Percentiles rank a stretch among this genome's conserved stretches.
Evolutionary conservation across 2,888 invertebrate species (phyloP).

Genomic region (Scaeva pyrastri): DNA sequence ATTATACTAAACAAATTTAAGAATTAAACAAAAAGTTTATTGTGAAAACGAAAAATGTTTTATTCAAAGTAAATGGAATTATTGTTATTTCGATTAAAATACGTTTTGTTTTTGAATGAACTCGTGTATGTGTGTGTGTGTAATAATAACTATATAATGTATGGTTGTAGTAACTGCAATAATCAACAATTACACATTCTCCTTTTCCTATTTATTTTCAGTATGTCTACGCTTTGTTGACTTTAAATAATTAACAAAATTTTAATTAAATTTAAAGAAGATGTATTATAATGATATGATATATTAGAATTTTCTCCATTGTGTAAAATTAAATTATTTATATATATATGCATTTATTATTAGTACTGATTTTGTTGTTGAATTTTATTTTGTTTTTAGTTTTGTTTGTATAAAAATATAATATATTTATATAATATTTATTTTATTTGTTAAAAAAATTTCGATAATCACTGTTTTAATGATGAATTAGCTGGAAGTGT

Average conservation of each 20-base stretch:
- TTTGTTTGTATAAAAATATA: conserved; percentile 73
- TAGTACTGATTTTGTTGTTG: conserved; percentile 67
- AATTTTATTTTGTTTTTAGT: conserved; percentile 40
- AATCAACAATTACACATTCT: conserved; percentile 29
- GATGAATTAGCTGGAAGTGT: conserved; percentile 94
- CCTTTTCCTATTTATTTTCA: conserved; percentile 26
- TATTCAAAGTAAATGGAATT: conserved; percentile 64
- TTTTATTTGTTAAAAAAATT: conserved; percentile 72
- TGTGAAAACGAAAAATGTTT: conserved; percentile 47
- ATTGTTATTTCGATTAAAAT: conserved; percentile 60
- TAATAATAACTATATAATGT: conserved; percentile 20
- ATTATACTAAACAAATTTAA: conserved; percentile 48
- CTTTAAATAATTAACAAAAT: conserved; percentile 73
- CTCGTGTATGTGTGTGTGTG: conserved; percentile 21
- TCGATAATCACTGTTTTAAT: conserved; percentile 84
- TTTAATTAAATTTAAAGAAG: conserved; percentile 67
- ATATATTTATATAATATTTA: conserved; percentile 72
- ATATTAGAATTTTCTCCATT: conserved; percentile 67
- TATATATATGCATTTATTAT: conserved; percentile 71
- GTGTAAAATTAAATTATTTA: conserved; percentile 69
- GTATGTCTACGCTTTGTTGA: conserved; percentile 60
- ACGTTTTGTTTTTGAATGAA: conserved; percentile 39
- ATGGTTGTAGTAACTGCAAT: conserved; percentile 46
- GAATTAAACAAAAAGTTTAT: conserved; percentile 38
- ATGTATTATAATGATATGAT: conserved; percentile 72